A percentile compares a stretch with the other conserved stretches of the same genome.
These are phyloP conservation scores for Octonoba sinensis DNA, from an alignment of 2,888 invertebrate genomes.

Conservation along the genomic window DNA sequence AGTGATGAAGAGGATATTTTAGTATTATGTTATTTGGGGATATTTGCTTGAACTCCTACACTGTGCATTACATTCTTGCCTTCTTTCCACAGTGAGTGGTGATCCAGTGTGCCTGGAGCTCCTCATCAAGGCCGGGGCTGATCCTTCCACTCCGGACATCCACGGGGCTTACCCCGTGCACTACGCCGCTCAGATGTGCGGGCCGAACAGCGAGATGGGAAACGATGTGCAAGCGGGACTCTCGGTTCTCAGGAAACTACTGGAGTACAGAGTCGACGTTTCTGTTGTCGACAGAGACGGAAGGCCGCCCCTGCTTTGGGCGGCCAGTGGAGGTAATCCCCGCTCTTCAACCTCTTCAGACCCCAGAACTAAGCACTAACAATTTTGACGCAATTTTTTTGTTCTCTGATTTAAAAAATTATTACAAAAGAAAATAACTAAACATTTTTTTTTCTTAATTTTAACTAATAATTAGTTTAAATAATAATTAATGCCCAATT, in stretches of 20 bases:
- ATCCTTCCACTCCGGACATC: slow-evolving; percentile 88
- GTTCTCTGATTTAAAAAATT: too few species aligned
- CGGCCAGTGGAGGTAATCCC: slow-evolving; percentile 86
- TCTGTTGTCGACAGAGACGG: slow-evolving; percentile 92
- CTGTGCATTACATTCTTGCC: too few species aligned
- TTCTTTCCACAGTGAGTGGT: slow-evolving; percentile 83
- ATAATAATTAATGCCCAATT: too few species aligned
- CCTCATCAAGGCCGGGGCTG: slow-evolving; percentile 85
- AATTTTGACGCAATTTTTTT: too few species aligned
- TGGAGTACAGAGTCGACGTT: slow-evolving; percentile 83
- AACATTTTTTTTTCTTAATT: too few species aligned
- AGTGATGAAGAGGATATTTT: too few species aligned
- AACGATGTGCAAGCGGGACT: slow-evolving; percentile 77
- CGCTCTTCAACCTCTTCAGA: neutral
- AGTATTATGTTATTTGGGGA: too few species aligned
- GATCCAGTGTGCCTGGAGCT: slow-evolving; percentile 89
- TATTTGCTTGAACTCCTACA: too few species aligned
- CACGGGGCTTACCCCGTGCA: slow-evolving; percentile 96
- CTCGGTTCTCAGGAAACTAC: slow-evolving; percentile 83
- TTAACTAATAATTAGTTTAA: too few species aligned
- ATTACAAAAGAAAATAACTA: too few species aligned
- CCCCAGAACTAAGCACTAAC: too few species aligned
- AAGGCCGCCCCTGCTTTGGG: slow-evolving; percentile 95
- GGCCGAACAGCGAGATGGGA: slow-evolving; percentile 80
- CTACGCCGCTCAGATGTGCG: slow-evolving; percentile 98